These are phyloP conservation scores for Psix sp. DNA, from an alignment of 1,140 invertebrate genomes.

Conservation along the genomic window DNA sequence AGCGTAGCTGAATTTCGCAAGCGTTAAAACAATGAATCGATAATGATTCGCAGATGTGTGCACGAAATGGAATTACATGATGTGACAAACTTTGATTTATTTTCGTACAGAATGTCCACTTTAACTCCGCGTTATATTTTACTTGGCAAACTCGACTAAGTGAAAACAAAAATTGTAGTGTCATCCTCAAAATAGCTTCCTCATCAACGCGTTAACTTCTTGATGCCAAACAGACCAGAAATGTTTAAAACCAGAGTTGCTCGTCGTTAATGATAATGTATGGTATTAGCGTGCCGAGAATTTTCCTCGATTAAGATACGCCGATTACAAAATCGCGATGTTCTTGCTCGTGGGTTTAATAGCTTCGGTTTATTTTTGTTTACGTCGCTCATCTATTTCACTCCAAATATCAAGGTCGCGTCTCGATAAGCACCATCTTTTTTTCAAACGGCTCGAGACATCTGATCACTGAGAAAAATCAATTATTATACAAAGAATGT, in stretches of 20 bases:
- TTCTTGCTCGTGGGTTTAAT: constrained; percentile 18
- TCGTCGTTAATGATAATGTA: constrained; percentile 54
- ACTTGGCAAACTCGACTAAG: constrained; percentile 46
- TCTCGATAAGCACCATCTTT: not conserved
- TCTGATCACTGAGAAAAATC: too few relatives aligned
- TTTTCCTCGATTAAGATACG: constrained; percentile 30
- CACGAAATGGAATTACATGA: constrained; percentile 45
- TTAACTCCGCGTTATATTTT: constrained; percentile 56
- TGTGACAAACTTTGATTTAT: constrained; percentile 56
- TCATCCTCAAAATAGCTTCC: constrained; percentile 55
- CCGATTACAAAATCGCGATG: constrained; percentile 23
- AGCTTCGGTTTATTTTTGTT: constrained; percentile 23
- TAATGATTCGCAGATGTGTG: constrained; percentile 39
- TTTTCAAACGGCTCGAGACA: not conserved
- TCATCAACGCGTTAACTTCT: constrained; percentile 48
- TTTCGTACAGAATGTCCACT: constrained; percentile 53
- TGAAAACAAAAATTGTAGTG: constrained; percentile 55
- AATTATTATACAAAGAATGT: too few relatives aligned
- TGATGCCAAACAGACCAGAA: constrained; percentile 57
- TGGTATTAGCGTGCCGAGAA: constrained; percentile 31
- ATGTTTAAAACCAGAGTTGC: constrained; percentile 51
- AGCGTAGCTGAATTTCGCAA: constrained; percentile 18
- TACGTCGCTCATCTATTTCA: constrained; percentile 4
- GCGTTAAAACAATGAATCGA: constrained; percentile 23
- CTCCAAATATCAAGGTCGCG: not conserved